These are phyloP conservation scores for Graphium colonna DNA, from an alignment of 2,888 invertebrate species.

Conservation along the genomic window DNA sequence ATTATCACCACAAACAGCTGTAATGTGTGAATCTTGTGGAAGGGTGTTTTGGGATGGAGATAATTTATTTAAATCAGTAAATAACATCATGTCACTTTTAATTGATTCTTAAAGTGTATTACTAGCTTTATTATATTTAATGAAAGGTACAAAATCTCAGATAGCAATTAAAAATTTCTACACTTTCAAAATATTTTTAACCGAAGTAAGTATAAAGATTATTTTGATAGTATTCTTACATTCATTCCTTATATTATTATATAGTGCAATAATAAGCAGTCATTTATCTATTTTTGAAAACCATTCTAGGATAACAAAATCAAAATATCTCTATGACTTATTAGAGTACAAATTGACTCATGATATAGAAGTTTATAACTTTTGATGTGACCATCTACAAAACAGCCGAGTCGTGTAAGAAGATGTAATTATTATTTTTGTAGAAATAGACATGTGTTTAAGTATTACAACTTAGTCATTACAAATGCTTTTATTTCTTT, in stretches of 20 bases:
- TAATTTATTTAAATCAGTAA: conserved; percentile 45
- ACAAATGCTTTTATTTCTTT: no score
- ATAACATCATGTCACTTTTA: conserved; percentile 38
- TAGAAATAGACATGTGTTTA: no score
- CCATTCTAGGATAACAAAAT: not conserved
- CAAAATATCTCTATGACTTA: no score
- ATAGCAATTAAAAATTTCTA: conserved; percentile 1
- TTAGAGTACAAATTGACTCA: no score
- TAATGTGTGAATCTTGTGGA: conserved; percentile 86
- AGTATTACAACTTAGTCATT: no score
- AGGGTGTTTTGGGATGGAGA: conserved; percentile 86
- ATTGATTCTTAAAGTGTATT: conserved; percentile 32
- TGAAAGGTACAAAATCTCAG: conserved; percentile 20
- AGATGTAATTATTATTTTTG: no score
- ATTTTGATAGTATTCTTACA: not conserved
- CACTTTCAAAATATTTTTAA: not conserved
- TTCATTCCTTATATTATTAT: not conserved
- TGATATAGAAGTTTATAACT: no score
- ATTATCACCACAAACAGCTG: conserved; percentile 76
- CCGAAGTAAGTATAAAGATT: not conserved
- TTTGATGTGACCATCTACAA: no score
- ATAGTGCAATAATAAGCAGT: not conserved
- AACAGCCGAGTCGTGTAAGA: no score
- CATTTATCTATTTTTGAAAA: not conserved
- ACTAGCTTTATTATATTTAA: conserved; percentile 15